These are phyloP conservation scores for Branchinecta sandiegonensis DNA, from an alignment of 2,888 invertebrate species.

Conservation along the genomic window DNA sequence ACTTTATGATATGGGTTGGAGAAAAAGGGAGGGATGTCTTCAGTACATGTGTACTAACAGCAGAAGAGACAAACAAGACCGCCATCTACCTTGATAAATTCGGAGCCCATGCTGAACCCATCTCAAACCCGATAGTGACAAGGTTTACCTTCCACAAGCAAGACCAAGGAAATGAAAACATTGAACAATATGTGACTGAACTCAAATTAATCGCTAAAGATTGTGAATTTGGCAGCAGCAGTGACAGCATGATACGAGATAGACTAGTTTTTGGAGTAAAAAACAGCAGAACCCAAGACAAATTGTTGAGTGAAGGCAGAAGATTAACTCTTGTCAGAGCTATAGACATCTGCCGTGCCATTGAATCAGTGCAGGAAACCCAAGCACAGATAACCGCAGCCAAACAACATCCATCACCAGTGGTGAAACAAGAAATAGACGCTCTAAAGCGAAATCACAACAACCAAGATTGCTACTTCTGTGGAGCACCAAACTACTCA, in stretches of 20 bases:
- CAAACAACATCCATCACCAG: constrained; percentile 14
- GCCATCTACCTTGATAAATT: too few species aligned
- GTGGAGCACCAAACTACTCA: constrained; percentile 10
- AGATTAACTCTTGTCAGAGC: background rate
- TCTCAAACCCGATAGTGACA: too few species aligned
- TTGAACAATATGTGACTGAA: constrained; percentile 14
- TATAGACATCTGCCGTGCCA: background rate
- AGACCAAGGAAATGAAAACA: constrained; percentile 14
- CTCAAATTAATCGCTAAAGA: constrained; percentile 4
- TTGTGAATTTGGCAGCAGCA: constrained; percentile 4
- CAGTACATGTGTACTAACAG: too few species aligned
- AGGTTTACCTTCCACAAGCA: background rate
- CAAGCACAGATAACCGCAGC: constrained; percentile 4
- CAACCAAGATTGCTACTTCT: constrained; percentile 14
- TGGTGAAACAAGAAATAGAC: constrained; percentile 2
- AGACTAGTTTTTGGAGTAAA: constrained; percentile 9
- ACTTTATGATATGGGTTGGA: background rate
- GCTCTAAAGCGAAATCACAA: background rate
- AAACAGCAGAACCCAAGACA: constrained; percentile 14
- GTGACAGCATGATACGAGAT: background rate
- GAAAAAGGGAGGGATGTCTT: background rate
- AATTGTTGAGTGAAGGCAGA: too few species aligned
- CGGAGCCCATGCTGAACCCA: too few species aligned
- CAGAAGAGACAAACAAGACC: too few species aligned
- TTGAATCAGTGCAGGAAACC: constrained; percentile 8